These are phyloP conservation scores for Sebastes reedi DNA, from an alignment of 2,797 vertebrate genomes.

Conservation along the genomic window DNA sequence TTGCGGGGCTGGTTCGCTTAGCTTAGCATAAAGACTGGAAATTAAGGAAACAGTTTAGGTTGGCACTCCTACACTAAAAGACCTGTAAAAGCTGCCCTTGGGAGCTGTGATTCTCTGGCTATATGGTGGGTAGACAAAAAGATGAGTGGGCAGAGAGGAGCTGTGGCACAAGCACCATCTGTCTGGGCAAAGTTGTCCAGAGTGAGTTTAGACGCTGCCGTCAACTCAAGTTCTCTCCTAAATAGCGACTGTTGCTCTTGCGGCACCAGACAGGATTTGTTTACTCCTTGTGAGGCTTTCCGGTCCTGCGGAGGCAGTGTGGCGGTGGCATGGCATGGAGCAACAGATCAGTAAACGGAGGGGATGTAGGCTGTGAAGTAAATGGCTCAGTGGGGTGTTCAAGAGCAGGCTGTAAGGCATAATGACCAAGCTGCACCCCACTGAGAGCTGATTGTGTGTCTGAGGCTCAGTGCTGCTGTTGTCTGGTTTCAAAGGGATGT, in stretches of 20 bases:
- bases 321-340: conserved; percentile 18
- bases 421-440: conserved; percentile 51
- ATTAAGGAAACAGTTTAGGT: neutral
- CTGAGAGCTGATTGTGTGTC: conserved; percentile 50
- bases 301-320: conserved; percentile 13
- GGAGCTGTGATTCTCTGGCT: conserved; percentile 6
- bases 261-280: conserved; percentile 22
- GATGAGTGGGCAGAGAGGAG: conserved; percentile 5
- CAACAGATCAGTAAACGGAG: conserved; percentile 48
- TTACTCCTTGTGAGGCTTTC: conserved; percentile 23
- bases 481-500: conserved; percentile 28
- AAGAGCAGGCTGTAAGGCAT: conserved; percentile 59
- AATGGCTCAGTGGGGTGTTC: conserved; percentile 60
- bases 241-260: neutral
- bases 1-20: neutral
- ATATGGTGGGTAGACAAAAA: neutral
- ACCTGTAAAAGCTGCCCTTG: neutral
- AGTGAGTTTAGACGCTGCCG: conserved; percentile 23
- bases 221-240: conserved; percentile 5
- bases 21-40: neutral
- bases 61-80: conserved; percentile 1
- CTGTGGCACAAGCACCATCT: conserved; percentile 13
- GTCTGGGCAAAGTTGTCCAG: conserved; percentile 4
- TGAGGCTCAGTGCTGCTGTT: conserved; percentile 28
- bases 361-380: conserved; percentile 54